phyloP scores from a whole-genome alignment of 1,140 invertebrate genomes.

The Drosophila nebulosa region DNA sequence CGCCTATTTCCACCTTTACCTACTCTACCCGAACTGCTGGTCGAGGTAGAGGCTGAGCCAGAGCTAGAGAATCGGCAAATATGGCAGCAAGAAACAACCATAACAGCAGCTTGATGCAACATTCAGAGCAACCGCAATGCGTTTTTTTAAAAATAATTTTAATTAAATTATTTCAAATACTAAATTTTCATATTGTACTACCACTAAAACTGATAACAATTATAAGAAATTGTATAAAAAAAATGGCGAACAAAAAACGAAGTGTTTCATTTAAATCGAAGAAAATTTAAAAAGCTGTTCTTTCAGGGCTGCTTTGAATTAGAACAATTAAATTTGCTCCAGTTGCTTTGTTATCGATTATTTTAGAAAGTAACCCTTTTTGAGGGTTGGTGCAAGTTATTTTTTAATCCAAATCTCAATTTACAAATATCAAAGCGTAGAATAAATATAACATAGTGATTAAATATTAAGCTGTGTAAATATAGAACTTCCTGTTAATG shows the following conservation, averaged over 20 bases:
- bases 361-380: background rate
- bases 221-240: conserved; percentile 60
- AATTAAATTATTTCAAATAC: conserved; percentile 45
- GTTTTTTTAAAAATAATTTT: conserved; percentile 40
- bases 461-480: too few species aligned
- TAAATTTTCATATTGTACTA: conserved; percentile 51
- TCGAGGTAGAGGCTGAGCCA: too few species aligned
- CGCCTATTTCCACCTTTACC: background rate
- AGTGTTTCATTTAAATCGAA: conserved; percentile 7
- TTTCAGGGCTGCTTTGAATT: background rate
- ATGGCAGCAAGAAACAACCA: background rate
- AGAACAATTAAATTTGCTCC: background rate
- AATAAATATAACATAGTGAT: too few species aligned
- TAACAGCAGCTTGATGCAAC: conserved; percentile 24
- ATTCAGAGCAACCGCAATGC: conserved; percentile 9
- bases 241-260: conserved; percentile 40
- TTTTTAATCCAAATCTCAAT: background rate
- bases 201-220: conserved; percentile 44
- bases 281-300: background rate
- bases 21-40: background rate
- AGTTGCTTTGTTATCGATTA: background rate
- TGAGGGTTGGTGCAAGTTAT: background rate
- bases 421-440: too few species aligned
- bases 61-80: background rate
- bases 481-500: too few species aligned